Percentiles rank a stretch among this genome's conserved stretches.
These are phyloP conservation scores for Xenentodon cancila DNA, from an alignment of 2,797 vertebrate species.

Conservation along the genomic window DNA sequence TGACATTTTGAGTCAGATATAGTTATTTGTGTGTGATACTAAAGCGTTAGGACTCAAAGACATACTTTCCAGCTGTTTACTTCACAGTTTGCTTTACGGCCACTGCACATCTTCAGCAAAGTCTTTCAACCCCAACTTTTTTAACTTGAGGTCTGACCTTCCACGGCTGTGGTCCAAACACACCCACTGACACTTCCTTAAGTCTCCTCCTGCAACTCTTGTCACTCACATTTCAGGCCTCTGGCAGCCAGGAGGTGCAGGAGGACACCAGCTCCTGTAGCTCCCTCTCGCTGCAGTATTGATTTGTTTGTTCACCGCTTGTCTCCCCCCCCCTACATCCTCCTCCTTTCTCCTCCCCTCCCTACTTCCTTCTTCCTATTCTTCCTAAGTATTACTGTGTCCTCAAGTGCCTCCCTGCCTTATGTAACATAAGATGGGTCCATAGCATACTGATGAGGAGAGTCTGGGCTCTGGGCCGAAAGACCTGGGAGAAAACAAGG, in stretches of 20 bases:
- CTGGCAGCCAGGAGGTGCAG: conserved; percentile 43
- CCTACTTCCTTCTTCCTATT: conserved; percentile 58
- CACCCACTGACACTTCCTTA: conserved; percentile 18
- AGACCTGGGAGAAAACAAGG: conserved; percentile 68
- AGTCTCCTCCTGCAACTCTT: conserved; percentile 37
- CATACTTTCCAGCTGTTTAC: no score
- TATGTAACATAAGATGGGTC: conserved; percentile 79
- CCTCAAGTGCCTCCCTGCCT: conserved; percentile 84
- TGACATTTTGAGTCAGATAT: no score
- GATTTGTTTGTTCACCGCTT: conserved; percentile 80
- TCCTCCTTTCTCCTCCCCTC: conserved; percentile 17
- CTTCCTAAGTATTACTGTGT: conserved; percentile 72
- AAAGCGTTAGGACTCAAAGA: no score
- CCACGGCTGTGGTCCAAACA: conserved; percentile 7
- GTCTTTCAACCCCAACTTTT: conserved; percentile 25
- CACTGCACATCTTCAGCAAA: conserved; percentile 19
- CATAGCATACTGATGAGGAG: conserved; percentile 84
- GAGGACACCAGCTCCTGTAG: conserved; percentile 45
- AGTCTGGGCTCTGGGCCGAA: conserved; percentile 78
- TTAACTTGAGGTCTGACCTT: conserved; percentile 9
- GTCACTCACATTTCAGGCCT: conserved; percentile 45
- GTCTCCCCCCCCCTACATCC: conserved; percentile 24
- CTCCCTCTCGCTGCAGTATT: conserved; percentile 79
- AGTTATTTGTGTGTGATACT: no score
- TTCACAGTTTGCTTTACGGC: conserved; percentile 24